Evolutionary conservation across 2,797 vertebrate species (phyloP).

Genomic region (Limnodromus scolopaceus): DNA sequence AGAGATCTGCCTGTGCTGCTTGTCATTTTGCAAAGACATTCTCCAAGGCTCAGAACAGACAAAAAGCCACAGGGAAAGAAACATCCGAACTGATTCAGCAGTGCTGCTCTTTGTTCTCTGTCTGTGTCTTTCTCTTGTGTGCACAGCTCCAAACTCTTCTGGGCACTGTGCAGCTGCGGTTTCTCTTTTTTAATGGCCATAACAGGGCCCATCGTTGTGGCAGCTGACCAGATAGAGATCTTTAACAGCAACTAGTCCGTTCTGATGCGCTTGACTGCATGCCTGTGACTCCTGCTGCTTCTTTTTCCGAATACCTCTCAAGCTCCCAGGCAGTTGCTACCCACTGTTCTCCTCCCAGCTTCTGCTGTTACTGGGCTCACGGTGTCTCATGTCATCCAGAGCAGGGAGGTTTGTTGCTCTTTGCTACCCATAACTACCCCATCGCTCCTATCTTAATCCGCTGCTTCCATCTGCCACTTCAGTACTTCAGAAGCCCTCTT

Average conservation of each 20-base stretch:
- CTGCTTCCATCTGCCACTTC: neutral
- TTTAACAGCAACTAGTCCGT: neutral
- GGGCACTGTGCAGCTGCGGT: neutral
- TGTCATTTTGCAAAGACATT: neutral
- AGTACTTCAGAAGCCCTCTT: neutral
- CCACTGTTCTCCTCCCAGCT: neutral
- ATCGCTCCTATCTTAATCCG: neutral
- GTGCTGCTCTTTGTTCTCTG: neutral
- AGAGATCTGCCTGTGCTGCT: neutral
- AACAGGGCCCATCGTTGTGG: neutral
- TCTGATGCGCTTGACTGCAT: accelerated
- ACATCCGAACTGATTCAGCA: neutral
- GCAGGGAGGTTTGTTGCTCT: neutral
- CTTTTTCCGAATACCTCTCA: neutral
- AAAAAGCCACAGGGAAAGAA: accelerated
- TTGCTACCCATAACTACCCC: neutral
- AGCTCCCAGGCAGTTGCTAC: neutral
- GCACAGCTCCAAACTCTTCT: neutral
- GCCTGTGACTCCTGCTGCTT: neutral
- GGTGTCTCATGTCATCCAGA: neutral
- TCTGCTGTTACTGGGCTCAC: neutral
- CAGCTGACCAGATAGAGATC: neutral
- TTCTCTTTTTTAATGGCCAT: neutral
- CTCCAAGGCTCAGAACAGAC: neutral
- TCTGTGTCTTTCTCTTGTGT: neutral